Percentiles rank a stretch among this genome's conserved stretches.
These are phyloP conservation scores for Adrianichthys oophorus DNA, from an alignment of 2,797 vertebrate species.

Conservation along the genomic window DNA sequence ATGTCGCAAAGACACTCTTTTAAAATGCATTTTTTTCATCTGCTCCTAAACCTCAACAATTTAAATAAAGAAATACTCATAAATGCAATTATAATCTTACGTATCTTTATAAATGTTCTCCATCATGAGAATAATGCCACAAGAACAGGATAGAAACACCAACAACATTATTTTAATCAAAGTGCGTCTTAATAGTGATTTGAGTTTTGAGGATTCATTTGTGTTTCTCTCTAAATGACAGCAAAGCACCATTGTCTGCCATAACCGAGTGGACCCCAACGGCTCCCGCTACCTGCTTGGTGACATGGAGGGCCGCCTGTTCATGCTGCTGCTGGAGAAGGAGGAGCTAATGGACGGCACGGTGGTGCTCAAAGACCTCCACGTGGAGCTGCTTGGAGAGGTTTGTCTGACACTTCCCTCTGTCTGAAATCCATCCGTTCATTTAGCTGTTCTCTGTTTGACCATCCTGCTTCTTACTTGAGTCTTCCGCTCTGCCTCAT, in stretches of 20 bases:
- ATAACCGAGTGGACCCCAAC: constrained; percentile 96
- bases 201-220: constrained; percentile 5
- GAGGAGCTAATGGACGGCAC: constrained; percentile 97
- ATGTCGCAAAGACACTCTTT: too few species aligned
- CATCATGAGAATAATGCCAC: too few species aligned
- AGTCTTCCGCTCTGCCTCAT: constrained; percentile 16
- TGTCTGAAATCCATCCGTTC: constrained; percentile 19
- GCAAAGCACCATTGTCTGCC: constrained; percentile 99
- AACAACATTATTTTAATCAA: too few species aligned
- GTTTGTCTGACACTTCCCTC: constrained; percentile 60
- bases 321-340: constrained; percentile 97
- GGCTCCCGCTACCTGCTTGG: constrained; percentile 95
- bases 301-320: constrained; percentile 97
- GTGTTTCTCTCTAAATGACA: constrained; percentile 50
- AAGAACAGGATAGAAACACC: too few species aligned
- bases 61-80: too few species aligned
- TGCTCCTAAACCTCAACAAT: too few species aligned
- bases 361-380: constrained; percentile 91
- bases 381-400: constrained; percentile 95
- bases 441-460: constrained; percentile 19
- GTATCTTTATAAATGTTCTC: too few species aligned
- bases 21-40: too few species aligned
- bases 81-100: too few species aligned
- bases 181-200: not conserved
- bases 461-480: constrained; percentile 11